Conservation (phyloP, 2,888 invertebrate genomes). For the Opisthograptis luteolata region DNA sequence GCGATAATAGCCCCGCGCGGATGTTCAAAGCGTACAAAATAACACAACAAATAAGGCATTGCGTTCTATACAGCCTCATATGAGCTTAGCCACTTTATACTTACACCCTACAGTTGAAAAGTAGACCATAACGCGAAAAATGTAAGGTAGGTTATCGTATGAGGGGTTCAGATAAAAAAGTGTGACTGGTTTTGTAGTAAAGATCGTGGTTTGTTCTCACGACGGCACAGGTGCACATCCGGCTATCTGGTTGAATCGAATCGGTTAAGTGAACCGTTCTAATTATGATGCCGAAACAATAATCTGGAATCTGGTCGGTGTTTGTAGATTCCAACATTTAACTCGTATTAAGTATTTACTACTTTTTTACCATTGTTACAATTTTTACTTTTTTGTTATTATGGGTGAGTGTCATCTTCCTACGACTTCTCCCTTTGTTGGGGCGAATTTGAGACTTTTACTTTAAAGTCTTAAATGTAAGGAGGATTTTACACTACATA, state of each 20-base stretch:
- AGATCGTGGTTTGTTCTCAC: conserved; percentile 75
- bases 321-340: too few species aligned
- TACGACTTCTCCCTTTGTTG: too few species aligned
- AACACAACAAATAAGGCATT: conserved; percentile 72
- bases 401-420: too few species aligned
- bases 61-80: conserved; percentile 63
- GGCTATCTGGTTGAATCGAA: conserved; percentile 74
- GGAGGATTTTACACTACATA: too few species aligned
- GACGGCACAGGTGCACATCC: conserved; percentile 81
- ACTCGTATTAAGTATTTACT: too few species aligned
- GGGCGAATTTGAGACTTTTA: too few species aligned
- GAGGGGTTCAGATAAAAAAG: conserved; percentile 33
- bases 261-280: conserved; percentile 63
- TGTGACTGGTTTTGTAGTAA: conserved; percentile 42
- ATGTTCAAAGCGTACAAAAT: conserved; percentile 79
- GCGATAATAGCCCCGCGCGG: conserved; percentile 73
- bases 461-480: too few species aligned
- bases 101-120: conserved; percentile 17
- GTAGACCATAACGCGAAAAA: conserved; percentile 11
- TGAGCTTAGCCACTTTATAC: conserved; percentile 40
- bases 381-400: too few species aligned
- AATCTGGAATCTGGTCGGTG: conserved; percentile 34
- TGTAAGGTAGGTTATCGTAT: conserved; percentile 38
- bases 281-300: conserved; percentile 63
- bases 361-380: not conserved